These are phyloP conservation scores for Dipodomys ordii DNA, from an alignment of 2,113 vertebrate genomes.

Conservation along the genomic window DNA sequence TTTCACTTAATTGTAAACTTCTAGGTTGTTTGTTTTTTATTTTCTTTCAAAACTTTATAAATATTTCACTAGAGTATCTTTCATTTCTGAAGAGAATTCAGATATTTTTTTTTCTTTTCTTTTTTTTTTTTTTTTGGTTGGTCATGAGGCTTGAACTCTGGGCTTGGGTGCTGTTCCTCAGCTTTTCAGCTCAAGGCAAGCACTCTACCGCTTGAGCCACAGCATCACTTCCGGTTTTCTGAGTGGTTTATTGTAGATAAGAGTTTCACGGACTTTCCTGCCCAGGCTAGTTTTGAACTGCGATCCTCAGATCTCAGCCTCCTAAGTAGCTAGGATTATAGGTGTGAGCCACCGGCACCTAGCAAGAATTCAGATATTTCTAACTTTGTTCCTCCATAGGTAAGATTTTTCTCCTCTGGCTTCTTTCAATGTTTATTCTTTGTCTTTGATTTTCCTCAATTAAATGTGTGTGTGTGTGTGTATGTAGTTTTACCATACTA, in stretches of 20 bases:
- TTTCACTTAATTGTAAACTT: background rate
- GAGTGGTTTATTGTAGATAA: no score
- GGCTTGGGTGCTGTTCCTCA: no score
- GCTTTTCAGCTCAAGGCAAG: no score
- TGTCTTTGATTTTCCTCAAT: background rate
- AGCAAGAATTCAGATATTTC: background rate
- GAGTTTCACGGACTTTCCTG: no score
- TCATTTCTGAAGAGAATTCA: background rate
- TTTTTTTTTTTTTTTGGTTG: no score
- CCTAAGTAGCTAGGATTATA: no score
- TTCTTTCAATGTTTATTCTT: background rate
- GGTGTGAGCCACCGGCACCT: no score
- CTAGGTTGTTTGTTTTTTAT: background rate
- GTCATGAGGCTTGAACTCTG: no score
- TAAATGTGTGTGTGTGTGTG: background rate
- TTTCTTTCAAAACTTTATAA: background rate
- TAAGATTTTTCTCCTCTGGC: background rate
- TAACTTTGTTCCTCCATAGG: background rate
- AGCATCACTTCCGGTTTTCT: no score
- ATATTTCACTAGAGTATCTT: background rate
- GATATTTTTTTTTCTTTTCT: background rate
- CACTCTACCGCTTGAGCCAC: no score
- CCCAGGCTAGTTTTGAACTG: no score
- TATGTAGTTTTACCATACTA: background rate
- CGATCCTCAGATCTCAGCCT: no score